Evolutionary conservation across 2,113 vertebrate species (phyloP), one percentile per base, ranked within the genome.

Genomic region (Amphiprion percula): DNA sequence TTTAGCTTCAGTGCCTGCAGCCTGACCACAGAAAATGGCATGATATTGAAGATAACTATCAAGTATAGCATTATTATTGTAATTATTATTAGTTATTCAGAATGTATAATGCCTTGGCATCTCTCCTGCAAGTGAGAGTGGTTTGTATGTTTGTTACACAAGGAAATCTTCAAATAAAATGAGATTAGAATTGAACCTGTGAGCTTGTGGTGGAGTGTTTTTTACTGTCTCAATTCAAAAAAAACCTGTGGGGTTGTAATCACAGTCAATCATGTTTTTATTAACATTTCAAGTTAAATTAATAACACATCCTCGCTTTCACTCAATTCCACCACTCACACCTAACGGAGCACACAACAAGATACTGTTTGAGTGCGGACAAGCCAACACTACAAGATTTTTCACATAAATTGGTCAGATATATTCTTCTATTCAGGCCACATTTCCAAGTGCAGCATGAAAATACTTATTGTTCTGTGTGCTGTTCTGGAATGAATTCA

Each of bases 81-180:
- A 37, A 37, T 37, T 37, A 49, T 68, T 62, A 49, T 83, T 61
- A 77, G 66, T 78, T 79, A 77, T 73, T 80, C 30, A 33, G 59
- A 83, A 86, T 84, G 79, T 87, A 33, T 70, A 58, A 83, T 81
- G 86, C 54, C 77, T 90, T 81, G 85, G 74, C 28, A 39, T 47
- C 54, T 82, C 76, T 74, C 70, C 63, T 84, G 71, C 65, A 66
- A 77, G 71, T 46, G 77, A 87, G 68, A 85, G 54, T 33, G 10
- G 68, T 93, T 94, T 93, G 85, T 92, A 93, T 90, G 88, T 91
- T 91, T 93, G 87, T 89, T 88, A 88, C 60, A 30, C 7, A 21
- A 84, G 1, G 21, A 79, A 71, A 67, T 66, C 65, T 85, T 79
- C 8, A 88, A 91, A 88, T 91, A 91, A 93, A 91, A 84, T 12